Evolutionary conservation across 2,113 vertebrate species (phyloP), one percentile per base, ranked within the genome.

Genomic region (Todiramphus saurophagus): DNA sequence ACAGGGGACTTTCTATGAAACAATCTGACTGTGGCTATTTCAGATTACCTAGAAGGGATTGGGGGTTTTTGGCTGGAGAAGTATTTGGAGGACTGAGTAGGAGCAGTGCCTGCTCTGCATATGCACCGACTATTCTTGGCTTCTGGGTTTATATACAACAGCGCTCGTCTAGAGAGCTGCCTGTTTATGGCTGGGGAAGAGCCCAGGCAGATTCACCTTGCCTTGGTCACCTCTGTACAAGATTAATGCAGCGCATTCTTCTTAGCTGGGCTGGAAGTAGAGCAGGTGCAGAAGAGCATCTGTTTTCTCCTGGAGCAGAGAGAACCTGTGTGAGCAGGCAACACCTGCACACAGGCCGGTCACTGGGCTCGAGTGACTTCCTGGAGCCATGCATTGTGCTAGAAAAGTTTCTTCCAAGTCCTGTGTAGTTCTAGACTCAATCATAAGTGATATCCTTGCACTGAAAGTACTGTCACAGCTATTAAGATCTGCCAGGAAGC

Each of bases 241-340:
- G 95, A 97, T 96, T 94, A 72, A 96, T 96, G 96, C 89, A 95
- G 77, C 84, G 89, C 91, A 96, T 95, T 78, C 84, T 73, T 94
- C 94, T 87, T 79, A 96, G 91, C 91, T 82, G 69, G 87, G 89
- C 92, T 96, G 94, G 64, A 95, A 91, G 83, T 3, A 88, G 93
- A 95, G 83, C 97, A 97, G 97, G 92, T 97, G 96, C 94, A 94
- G 74, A 94, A 96, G 94, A 93, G 95, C 97, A 97, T 94, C 96
- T 97, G 97, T 94, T 96, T 93, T 50, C 81, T 82, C 80, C 68
- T 3, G 1, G 64, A 93, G 93, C 94, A 92, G 70, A 86, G 77
- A 80, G 68, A 94, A 90, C 72, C 60, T 58, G 48, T n/a, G 81
- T 53, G 82, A 88, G 94, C 88, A 93, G 37, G 69, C 84, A 96